A percentile compares a stretch with the other conserved stretches of the same genome.
These are phyloP conservation scores for Hemiscyllium ocellatum DNA, from an alignment of 2,113 vertebrate species.

Conservation along the genomic window DNA sequence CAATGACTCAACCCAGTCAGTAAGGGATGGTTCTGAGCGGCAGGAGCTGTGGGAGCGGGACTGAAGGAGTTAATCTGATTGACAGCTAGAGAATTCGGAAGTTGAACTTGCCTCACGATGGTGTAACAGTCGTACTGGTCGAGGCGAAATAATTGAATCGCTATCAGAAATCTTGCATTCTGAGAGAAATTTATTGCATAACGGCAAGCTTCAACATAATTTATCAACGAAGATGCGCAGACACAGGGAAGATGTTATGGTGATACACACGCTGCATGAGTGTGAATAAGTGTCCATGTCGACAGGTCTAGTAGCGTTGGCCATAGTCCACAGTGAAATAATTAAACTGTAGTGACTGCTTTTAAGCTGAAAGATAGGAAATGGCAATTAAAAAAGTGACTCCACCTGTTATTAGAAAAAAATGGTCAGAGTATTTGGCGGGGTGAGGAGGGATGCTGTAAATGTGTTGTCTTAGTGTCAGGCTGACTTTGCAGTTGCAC, in stretches of 20 bases:
- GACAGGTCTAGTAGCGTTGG: not conserved
- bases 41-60: not conserved
- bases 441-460: not conserved
- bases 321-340: not conserved
- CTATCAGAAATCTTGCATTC: not conserved
- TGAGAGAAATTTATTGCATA: not conserved
- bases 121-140: not conserved
- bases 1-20: not conserved
- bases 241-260: not conserved
- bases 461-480: not conserved
- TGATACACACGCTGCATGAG: not conserved
- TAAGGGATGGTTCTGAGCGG: not conserved
- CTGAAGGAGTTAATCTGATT: not conserved
- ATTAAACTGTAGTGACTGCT: not conserved
- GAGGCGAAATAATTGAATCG: not conserved
- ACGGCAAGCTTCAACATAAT: not conserved
- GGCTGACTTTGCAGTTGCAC: constrained; percentile 20
- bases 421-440: too few relatives aligned
- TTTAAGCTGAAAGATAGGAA: not conserved
- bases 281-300: not conserved
- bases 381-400: not conserved
- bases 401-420: not conserved
- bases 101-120: not conserved
- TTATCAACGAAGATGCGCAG: not conserved
- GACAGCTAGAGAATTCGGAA: not conserved